phyloP scores from a whole-genome alignment of 2,888 invertebrate species.

The Epistrophe eligans region DNA sequence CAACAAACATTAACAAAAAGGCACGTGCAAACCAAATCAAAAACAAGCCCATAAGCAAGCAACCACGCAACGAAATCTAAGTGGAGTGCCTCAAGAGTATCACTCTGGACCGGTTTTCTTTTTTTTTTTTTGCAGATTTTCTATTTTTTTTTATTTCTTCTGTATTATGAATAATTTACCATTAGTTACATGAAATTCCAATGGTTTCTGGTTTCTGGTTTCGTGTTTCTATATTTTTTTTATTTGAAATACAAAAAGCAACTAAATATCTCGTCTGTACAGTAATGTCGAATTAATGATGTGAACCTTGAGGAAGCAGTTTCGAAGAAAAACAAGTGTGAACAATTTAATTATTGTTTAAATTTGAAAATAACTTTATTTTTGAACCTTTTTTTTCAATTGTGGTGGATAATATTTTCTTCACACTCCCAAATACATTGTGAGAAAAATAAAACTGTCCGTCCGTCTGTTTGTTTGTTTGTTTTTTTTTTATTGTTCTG shows the following conservation, averaged over 20 bases:
- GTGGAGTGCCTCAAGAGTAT: slow-evolving; percentile 55
- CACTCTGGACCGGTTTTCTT: slow-evolving; percentile 64
- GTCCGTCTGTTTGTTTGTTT: not conserved
- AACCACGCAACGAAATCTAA: slow-evolving; percentile 10
- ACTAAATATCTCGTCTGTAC: slow-evolving; percentile 29
- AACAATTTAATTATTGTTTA: slow-evolving; percentile 64
- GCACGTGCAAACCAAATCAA: slow-evolving; percentile 26
- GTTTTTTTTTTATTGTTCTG: slow-evolving; percentile 34
- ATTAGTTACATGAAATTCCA: slow-evolving; percentile 48
- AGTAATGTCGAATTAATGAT: slow-evolving; percentile 62
- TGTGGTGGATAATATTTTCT: slow-evolving; percentile 16
- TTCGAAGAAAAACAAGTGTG: slow-evolving; percentile 43
- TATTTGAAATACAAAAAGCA: slow-evolving; percentile 17
- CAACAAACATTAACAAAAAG: slow-evolving; percentile 21
- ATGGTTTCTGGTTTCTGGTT: slow-evolving; percentile 39
- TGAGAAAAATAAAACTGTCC: slow-evolving; percentile 31
- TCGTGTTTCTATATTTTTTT: slow-evolving; percentile 6
- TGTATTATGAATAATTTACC: slow-evolving; percentile 55
- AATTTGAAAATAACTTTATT: slow-evolving; percentile 61
- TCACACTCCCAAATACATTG: slow-evolving; percentile 20
- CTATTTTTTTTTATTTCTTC: not conserved
- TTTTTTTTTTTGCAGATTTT: slow-evolving; percentile 56
- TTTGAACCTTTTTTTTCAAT: slow-evolving; percentile 31
- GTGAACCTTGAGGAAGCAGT: slow-evolving; percentile 37
- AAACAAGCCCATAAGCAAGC: slow-evolving; percentile 17